Conservation (phyloP, 2,888 invertebrate species). For the Latheticus oryzae region DNA sequence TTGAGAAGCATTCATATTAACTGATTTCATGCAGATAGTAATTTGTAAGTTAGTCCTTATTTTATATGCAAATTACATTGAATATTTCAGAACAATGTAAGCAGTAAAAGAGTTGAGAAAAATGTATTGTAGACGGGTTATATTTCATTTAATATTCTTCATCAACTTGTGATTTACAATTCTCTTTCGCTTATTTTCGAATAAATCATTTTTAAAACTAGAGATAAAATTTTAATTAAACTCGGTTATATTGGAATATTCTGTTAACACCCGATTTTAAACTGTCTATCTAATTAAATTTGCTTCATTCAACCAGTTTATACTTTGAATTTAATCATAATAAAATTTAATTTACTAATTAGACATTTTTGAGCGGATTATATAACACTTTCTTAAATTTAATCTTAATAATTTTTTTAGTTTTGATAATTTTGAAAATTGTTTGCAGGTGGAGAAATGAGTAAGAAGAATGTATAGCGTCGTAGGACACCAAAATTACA, state of each 20-base stretch:
- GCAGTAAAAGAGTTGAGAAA: not conserved
- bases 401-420: slow-evolving; percentile 2
- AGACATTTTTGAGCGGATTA: slow-evolving; percentile 1
- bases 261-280: slow-evolving; percentile 1
- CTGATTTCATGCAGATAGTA: slow-evolving; percentile 30
- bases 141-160: slow-evolving; percentile 10
- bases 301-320: no score
- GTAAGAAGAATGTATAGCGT: slow-evolving; percentile 45
- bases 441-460: slow-evolving; percentile 21
- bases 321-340: no score
- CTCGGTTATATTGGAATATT: not conserved
- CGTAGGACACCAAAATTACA: slow-evolving; percentile 43
- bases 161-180: slow-evolving; percentile 8
- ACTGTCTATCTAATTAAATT: not conserved
- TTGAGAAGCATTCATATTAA: slow-evolving; percentile 23
- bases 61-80: no score
- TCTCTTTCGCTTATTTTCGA: slow-evolving; percentile 12
- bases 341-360: no score
- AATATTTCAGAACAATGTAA: slow-evolving; percentile 7
- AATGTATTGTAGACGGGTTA: not conserved
- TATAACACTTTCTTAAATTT: slow-evolving; percentile 1
- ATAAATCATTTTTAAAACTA: slow-evolving; percentile 7
- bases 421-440: no score
- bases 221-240: slow-evolving; percentile 18
- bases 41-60: no score